A percentile compares a stretch with the other conserved stretches of the same genome.
Evolutionary conservation across 2,888 invertebrate genomes (phyloP).

Genomic region (Hyposoter didymator): DNA sequence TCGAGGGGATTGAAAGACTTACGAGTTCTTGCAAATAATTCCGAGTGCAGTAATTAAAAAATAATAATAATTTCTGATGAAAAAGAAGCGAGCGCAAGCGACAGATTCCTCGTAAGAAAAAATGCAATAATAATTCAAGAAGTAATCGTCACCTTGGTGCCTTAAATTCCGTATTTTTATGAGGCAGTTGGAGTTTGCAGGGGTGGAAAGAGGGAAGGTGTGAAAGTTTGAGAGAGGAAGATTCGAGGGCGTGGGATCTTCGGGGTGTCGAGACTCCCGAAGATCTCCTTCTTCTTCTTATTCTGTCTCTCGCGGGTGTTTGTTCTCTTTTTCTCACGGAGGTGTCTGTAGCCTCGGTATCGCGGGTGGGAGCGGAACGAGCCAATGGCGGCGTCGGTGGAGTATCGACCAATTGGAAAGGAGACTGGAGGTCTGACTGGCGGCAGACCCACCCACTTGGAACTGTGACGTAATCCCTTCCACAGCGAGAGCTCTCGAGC

Average conservation of each 20-base stretch:
- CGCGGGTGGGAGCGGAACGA: conserved; percentile 52
- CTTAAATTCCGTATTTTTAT: conserved; percentile 2
- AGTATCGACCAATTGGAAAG: conserved; percentile 30
- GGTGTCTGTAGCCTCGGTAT: conserved; percentile 34
- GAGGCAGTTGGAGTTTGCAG: not conserved
- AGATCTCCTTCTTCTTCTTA: conserved; percentile 11
- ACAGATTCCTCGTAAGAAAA: not conserved
- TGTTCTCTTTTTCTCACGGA: not conserved
- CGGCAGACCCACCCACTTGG: conserved; percentile 66
- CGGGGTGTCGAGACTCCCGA: conserved; percentile 56
- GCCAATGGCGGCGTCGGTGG: conserved; percentile 51
- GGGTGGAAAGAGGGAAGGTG: conserved; percentile 5
- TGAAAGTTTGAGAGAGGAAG: conserved; percentile 11
- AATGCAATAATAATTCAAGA: not conserved
- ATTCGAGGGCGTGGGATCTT: conserved; percentile 51
- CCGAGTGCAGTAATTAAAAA: not conserved
- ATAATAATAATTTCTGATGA: not conserved
- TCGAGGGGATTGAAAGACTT: not conserved
- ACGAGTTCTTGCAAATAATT: not conserved
- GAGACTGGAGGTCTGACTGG: conserved; percentile 67
- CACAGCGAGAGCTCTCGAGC: conserved; percentile 14
- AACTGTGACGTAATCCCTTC: conserved; percentile 65
- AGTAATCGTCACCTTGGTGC: not conserved
- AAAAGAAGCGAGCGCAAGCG: not conserved
- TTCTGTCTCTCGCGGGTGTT: not conserved